A percentile compares a stretch with the other conserved stretches of the same genome.
These are phyloP conservation scores for Oscheius sp. DNA, from an alignment of 2,888 invertebrate genomes.

Conservation along the genomic window DNA sequence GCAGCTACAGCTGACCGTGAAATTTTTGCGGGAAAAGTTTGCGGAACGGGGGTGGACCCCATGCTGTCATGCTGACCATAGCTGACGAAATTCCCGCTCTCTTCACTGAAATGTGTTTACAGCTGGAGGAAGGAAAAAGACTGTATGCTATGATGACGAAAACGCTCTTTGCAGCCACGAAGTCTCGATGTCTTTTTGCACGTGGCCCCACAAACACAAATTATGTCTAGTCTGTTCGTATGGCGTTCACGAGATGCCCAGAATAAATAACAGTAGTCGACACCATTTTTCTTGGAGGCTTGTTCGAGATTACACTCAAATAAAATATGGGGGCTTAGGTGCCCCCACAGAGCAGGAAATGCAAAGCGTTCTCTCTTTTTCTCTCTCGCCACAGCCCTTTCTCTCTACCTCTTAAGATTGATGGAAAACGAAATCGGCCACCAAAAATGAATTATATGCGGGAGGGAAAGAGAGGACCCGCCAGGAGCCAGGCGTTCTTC, in stretches of 20 bases:
- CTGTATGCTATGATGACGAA: too few species aligned
- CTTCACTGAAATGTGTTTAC: not conserved
- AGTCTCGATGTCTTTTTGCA: too few species aligned
- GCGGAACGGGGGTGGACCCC: not conserved
- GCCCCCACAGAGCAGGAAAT: not conserved
- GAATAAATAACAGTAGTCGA: too few species aligned
- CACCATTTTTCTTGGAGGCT: not conserved
- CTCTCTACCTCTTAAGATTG: not conserved
- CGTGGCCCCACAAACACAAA: too few species aligned
- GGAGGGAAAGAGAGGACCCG: not conserved
- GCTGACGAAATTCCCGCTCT: constrained; percentile 11
- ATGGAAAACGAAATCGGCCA: constrained; percentile 8
- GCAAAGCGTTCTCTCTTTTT: too few species aligned
- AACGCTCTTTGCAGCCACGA: too few species aligned
- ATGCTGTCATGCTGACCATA: not conserved
- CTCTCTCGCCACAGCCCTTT: too few species aligned
- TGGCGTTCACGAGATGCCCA: too few species aligned
- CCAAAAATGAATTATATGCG: constrained; percentile 26
- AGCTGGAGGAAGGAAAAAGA: too few species aligned
- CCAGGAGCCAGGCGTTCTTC: constrained; percentile 18
- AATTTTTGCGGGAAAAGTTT: constrained; percentile 16
- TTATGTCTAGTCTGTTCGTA: too few species aligned
- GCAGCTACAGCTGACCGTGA: constrained; percentile 19
- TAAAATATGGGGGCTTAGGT: not conserved
- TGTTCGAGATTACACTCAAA: constrained; percentile 8